These are phyloP conservation scores for Dinomys branickii DNA, from an alignment of 2,113 vertebrate genomes.

Conservation along the genomic window DNA sequence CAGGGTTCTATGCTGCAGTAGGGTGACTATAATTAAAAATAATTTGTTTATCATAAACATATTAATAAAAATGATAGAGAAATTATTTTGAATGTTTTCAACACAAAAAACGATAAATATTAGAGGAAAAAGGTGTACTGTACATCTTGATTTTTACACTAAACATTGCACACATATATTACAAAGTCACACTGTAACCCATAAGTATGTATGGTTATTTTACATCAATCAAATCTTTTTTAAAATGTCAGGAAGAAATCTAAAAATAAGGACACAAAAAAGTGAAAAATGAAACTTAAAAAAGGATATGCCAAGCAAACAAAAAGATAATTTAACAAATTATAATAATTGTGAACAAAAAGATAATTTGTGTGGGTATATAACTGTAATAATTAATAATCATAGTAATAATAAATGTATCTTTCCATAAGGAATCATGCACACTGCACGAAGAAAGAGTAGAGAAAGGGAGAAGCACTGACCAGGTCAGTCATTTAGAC, in stretches of 20 bases:
- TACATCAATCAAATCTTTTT: neutral
- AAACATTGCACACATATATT: neutral
- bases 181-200: neutral
- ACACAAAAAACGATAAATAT: neutral
- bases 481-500: neutral
- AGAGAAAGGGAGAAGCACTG: neutral
- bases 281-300: neutral
- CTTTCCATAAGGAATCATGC: neutral
- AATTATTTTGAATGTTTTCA: neutral
- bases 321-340: neutral
- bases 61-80: neutral
- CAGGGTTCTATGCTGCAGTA: neutral
- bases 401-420: no score
- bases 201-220: neutral
- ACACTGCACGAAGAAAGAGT: neutral
- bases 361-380: neutral
- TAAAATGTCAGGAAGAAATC: neutral
- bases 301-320: neutral
- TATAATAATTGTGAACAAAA: neutral
- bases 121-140: neutral
- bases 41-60: neutral
- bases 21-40: neutral
- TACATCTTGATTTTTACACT: no score
- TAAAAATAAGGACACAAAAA: neutral
- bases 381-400: neutral